A percentile compares a stretch with the other conserved stretches of the same genome.
Evolutionary conservation across 2,797 vertebrate genomes (phyloP).

Genomic region (Avahi laniger): DNA sequence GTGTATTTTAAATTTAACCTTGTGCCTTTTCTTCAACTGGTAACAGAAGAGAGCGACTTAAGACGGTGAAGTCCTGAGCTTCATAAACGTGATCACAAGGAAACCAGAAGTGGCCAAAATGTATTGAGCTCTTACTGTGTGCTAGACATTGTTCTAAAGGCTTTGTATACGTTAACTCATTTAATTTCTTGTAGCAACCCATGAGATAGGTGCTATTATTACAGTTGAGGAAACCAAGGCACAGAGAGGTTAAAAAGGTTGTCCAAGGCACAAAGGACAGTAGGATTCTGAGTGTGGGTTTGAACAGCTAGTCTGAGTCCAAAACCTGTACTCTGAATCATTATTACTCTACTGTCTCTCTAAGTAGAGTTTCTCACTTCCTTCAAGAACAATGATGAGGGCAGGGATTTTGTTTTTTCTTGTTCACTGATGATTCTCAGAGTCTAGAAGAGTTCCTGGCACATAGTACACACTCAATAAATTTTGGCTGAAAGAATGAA

Average conservation of each 20-base stretch:
- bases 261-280: background rate
- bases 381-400: background rate
- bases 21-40: conserved; percentile 48
- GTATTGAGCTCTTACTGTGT: background rate
- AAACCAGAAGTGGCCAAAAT: background rate
- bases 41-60: background rate
- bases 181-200: background rate
- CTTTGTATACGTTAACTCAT: background rate
- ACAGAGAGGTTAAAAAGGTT: background rate
- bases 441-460: background rate
- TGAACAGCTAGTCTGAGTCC: background rate
- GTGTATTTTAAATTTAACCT: conserved; percentile 67
- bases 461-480: background rate
- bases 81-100: background rate
- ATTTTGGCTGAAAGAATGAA: background rate
- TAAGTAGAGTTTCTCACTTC: background rate
- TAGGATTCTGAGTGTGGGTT: background rate
- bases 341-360: background rate
- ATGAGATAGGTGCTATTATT: background rate
- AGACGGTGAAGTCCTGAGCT: background rate
- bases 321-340: background rate
- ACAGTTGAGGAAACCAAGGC: background rate
- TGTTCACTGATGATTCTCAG: background rate
- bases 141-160: background rate
- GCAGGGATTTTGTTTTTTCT: background rate